Conservation (phyloP, 2,888 invertebrate genomes). For the Matsumyia berberina region DNA sequence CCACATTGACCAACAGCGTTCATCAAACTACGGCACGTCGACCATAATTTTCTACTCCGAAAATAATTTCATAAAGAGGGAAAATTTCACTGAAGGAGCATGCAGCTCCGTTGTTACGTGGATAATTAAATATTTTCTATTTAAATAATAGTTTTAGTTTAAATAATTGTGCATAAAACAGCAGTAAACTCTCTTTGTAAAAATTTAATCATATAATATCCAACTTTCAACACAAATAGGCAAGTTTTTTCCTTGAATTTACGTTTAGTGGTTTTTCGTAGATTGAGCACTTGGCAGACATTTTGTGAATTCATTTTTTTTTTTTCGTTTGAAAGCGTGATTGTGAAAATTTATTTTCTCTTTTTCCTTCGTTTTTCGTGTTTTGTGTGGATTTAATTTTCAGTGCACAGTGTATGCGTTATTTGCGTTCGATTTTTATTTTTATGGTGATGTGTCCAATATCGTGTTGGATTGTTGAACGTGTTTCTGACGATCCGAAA, state of each 20-base stretch:
- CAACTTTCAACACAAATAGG: slow-evolving; percentile 31
- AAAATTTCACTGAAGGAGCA: slow-evolving; percentile 41
- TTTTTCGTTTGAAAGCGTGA: slow-evolving; percentile 30
- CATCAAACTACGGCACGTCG: slow-evolving; percentile 15
- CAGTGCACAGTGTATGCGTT: background rate
- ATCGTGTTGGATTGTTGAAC: too few relatives aligned
- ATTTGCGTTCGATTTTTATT: background rate
- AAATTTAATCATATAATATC: background rate
- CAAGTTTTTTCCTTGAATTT: slow-evolving; percentile 38
- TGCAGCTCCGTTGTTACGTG: slow-evolving; percentile 66
- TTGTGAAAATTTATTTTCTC: background rate
- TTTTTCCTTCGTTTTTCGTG: background rate
- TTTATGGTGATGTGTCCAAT: background rate
- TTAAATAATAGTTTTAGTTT: slow-evolving; percentile 13
- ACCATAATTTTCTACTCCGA: slow-evolving; percentile 56
- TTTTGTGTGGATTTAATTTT: background rate
- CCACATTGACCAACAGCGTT: background rate
- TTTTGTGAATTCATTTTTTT: slow-evolving; percentile 50
- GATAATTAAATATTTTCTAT: slow-evolving; percentile 23
- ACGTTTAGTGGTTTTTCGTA: background rate
- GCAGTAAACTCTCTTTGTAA: background rate
- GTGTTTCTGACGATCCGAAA: too few relatives aligned
- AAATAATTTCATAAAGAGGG: slow-evolving; percentile 27
- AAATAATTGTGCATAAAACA: slow-evolving; percentile 11
- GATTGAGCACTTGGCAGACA: slow-evolving; percentile 56